phyloP scores from a whole-genome alignment of 1,140 invertebrate genomes.

The Pristionchus pacificus region DNA sequence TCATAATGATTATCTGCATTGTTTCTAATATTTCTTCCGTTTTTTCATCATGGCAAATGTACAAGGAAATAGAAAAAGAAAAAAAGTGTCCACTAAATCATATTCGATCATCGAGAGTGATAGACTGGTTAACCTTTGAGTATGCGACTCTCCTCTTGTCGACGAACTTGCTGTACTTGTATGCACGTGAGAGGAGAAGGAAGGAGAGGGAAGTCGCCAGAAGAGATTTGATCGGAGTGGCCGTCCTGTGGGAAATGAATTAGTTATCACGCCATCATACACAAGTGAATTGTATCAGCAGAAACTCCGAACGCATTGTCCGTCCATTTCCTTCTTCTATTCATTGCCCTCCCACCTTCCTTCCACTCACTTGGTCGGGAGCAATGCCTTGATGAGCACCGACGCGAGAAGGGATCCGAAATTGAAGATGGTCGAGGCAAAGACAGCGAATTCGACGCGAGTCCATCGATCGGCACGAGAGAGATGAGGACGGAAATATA shows the following conservation, averaged over 20 bases:
- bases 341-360: too few species aligned
- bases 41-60: too few species aligned
- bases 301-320: too few species aligned
- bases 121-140: background rate
- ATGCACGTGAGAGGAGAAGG: slow-evolving; percentile 10
- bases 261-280: background rate
- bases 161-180: slow-evolving; percentile 10
- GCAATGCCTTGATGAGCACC: slow-evolving; percentile 68
- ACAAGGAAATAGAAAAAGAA: too few species aligned
- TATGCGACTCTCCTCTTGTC: slow-evolving; percentile 6
- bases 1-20: too few species aligned
- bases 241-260: background rate
- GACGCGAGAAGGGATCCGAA: slow-evolving; percentile 71
- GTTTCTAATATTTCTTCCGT: too few species aligned
- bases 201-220: slow-evolving; percentile 9
- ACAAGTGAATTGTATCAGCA: background rate
- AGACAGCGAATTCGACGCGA: slow-evolving; percentile 31
- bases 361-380: slow-evolving; percentile 65
- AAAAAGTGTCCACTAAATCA: too few species aligned
- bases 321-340: too few species aligned
- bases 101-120: too few species aligned
- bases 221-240: background rate
- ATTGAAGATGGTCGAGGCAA: slow-evolving; percentile 63
- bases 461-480: background rate
- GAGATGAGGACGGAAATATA: background rate